phyloP scores from a whole-genome alignment of 1,140 invertebrate genomes.

The Patella vulgata region DNA sequence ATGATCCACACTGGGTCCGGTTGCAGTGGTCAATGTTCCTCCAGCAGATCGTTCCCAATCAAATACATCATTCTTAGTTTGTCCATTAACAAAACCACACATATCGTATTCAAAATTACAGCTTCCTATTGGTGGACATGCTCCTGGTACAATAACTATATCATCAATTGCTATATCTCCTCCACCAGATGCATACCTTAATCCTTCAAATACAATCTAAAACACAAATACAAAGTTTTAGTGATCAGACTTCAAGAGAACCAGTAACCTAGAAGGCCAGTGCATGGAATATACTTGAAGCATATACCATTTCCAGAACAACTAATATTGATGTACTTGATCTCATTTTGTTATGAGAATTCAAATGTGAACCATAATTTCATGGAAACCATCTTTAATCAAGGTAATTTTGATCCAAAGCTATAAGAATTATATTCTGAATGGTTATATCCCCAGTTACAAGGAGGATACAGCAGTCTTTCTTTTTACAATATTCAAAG shows the following conservation, averaged over 20 bases:
- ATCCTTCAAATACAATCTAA: conserved; percentile 58
- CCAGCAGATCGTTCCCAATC: conserved; percentile 60
- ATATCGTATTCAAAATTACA: conserved; percentile 62
- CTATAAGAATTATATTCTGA: too few species aligned
- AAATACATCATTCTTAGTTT: conserved; percentile 42
- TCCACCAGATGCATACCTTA: conserved; percentile 43
- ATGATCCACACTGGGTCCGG: conserved; percentile 59
- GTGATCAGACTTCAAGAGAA: not conserved
- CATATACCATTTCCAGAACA: too few species aligned
- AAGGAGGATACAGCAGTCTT: too few species aligned
- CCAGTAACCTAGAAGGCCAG: too few species aligned
- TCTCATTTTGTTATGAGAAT: too few species aligned
- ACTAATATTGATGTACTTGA: too few species aligned
- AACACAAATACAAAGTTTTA: conserved; percentile 16
- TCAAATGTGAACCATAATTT: too few species aligned
- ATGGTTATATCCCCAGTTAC: too few species aligned
- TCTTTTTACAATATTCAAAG: too few species aligned
- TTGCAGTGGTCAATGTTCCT: conserved; percentile 39
- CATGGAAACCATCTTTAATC: too few species aligned
- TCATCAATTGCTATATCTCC: conserved; percentile 65
- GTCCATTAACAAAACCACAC: conserved; percentile 55
- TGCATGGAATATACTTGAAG: too few species aligned
- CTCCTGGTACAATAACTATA: conserved; percentile 39
- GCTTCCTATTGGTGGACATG: conserved; percentile 43
- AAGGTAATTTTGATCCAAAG: too few species aligned